A percentile compares a stretch with the other conserved stretches of the same genome.
Conservation (phyloP, 2,888 invertebrate species). For the Abscondita cerata region DNA sequence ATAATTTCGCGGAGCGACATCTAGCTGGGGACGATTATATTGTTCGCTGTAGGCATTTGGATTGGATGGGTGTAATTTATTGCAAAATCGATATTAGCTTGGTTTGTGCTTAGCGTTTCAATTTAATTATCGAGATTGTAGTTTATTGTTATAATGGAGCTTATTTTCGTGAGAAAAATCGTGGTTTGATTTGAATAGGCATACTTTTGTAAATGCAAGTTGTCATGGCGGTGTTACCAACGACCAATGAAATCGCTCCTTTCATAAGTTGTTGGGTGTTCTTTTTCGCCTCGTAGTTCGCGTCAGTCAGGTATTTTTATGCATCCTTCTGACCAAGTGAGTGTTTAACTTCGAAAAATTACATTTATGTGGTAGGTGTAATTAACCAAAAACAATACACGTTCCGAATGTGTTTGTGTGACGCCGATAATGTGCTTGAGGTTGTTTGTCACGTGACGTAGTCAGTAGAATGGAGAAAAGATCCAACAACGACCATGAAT, state of each 20-base stretch:
- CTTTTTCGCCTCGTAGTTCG: slow-evolving; percentile 72
- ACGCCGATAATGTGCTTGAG: slow-evolving; percentile 55
- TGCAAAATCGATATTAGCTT: slow-evolving; percentile 36
- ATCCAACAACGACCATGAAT: slow-evolving; percentile 64
- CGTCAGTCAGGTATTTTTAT: slow-evolving; percentile 73
- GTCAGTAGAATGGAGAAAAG: slow-evolving; percentile 68
- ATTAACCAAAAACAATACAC: slow-evolving; percentile 41
- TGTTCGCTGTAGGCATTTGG: slow-evolving; percentile 36
- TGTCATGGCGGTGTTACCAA: slow-evolving; percentile 72
- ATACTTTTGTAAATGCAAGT: slow-evolving; percentile 58
- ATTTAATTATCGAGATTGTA: slow-evolving; percentile 19
- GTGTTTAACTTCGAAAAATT: slow-evolving; percentile 51
- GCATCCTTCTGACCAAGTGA: slow-evolving; percentile 66
- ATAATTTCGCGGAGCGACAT: slow-evolving; percentile 32
- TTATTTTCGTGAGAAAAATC: slow-evolving; percentile 25
- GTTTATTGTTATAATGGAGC: slow-evolving; percentile 1
- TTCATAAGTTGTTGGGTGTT: slow-evolving; percentile 70
- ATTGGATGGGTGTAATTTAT: slow-evolving; percentile 39
- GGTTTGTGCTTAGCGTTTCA: slow-evolving; percentile 28
- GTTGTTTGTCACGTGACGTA: slow-evolving; percentile 66
- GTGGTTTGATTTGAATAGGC: slow-evolving; percentile 53
- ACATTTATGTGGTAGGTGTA: slow-evolving; percentile 40
- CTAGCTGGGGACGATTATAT: slow-evolving; percentile 30
- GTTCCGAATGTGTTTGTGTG: slow-evolving; percentile 31
- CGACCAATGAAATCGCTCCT: slow-evolving; percentile 75